Evolutionary conservation across 2,888 invertebrate genomes (phyloP).

Genomic region (Apamea epomidion): DNA sequence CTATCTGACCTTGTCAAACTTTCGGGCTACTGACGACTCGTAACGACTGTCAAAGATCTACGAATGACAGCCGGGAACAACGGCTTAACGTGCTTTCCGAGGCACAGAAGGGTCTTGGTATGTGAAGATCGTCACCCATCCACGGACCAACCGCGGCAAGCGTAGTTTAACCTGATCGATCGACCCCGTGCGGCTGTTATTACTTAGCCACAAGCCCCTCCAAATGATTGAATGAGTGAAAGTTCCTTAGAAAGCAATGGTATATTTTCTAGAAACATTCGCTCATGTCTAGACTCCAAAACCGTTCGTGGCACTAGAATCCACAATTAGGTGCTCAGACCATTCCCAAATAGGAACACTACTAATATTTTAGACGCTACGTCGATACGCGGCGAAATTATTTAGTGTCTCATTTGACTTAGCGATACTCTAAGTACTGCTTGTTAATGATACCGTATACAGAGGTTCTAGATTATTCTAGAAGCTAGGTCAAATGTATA

Average conservation of each 20-base stretch:
- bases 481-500: conserved; percentile 8
- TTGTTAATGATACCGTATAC: conserved; percentile 16
- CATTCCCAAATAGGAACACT: conserved; percentile 47
- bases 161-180: too few species aligned
- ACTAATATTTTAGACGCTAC: conserved; percentile 50
- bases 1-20: too few species aligned
- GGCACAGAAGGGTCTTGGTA: too few species aligned
- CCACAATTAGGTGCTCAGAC: conserved; percentile 18
- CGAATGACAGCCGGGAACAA: too few species aligned
- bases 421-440: conserved; percentile 20
- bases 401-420: conserved; percentile 56
- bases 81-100: too few species aligned
- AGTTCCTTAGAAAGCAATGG: not conserved
- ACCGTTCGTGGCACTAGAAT: conserved; percentile 6
- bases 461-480: conserved; percentile 13
- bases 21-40: too few species aligned
- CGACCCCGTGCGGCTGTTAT: too few species aligned
- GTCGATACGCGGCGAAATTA: conserved; percentile 55
- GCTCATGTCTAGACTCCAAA: not conserved
- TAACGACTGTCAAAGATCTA: too few species aligned
- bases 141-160: too few species aligned
- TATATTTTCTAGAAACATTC: conserved; percentile 10
- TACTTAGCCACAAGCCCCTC: too few species aligned
- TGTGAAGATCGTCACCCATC: too few species aligned
- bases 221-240: not conserved